A percentile compares a stretch with the other conserved stretches of the same genome.
phyloP scores from a whole-genome alignment of 1,140 invertebrate genomes.

The Drosophila malerkotliana region DNA sequence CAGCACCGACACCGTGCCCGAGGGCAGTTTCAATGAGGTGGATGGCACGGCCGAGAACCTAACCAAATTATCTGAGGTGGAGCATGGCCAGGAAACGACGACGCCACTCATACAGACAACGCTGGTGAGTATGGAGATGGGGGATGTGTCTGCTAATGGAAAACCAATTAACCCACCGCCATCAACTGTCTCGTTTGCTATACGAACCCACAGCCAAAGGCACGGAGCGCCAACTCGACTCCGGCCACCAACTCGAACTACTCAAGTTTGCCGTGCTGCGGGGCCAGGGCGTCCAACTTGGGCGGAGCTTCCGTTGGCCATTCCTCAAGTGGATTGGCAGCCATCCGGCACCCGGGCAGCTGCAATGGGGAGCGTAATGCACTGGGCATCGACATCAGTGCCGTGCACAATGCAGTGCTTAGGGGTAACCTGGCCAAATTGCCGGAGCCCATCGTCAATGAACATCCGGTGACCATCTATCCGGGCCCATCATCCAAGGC shows the following conservation, averaged over 20 bases:
- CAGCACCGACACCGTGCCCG: conserved; percentile 73
- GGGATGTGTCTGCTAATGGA: conserved; percentile 19
- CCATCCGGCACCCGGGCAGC: conserved; percentile 56
- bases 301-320: conserved; percentile 24
- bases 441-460: conserved; percentile 84
- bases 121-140: conserved; percentile 51
- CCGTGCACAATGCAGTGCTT: conserved; percentile 82
- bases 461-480: conserved; percentile 87
- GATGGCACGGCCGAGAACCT: conserved; percentile 73
- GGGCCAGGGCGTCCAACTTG: conserved; percentile 58
- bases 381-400: conserved; percentile 82
- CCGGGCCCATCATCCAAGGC: conserved; percentile 82
- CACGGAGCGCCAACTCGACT: conserved; percentile 66
- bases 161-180: conserved; percentile 61
- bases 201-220: conserved; percentile 65
- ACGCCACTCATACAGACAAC: conserved; percentile 78
- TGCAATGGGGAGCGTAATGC: conserved; percentile 77
- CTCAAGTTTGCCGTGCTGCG: conserved; percentile 83
- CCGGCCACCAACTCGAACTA: conserved; percentile 73
- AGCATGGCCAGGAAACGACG: conserved; percentile 57
- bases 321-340: conserved; percentile 39
- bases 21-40: conserved; percentile 73
- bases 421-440: conserved; percentile 76
- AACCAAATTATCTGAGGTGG: conserved; percentile 73
- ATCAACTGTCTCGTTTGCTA: neutral